These are phyloP conservation scores for Campylomormyrus tamandua DNA, from an alignment of 2,113 vertebrate species.

Conservation along the genomic window DNA sequence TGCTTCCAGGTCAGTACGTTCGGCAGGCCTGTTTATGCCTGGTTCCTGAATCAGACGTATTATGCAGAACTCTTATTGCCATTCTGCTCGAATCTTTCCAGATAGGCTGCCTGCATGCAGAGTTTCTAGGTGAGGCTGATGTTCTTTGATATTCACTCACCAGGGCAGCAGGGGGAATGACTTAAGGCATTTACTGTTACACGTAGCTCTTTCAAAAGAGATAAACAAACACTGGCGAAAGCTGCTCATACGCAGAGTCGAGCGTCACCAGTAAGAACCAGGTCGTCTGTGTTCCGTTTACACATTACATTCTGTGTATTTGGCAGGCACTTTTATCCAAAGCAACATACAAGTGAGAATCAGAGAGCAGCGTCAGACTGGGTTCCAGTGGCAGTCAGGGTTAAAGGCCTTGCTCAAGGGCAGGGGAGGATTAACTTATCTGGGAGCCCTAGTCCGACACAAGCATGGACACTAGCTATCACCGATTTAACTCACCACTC, in stretches of 20 bases:
- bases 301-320: neutral
- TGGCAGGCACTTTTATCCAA: neutral
- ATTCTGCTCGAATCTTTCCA: neutral
- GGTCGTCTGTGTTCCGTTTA: neutral
- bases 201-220: neutral
- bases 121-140: conserved; percentile 5
- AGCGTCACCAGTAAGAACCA: neutral
- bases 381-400: neutral
- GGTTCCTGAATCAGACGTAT: neutral
- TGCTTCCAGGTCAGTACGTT: neutral
- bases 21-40: neutral
- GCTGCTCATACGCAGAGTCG: neutral
- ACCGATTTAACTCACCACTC: neutral
- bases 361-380: neutral
- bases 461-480: neutral
- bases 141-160: neutral
- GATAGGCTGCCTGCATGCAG: neutral
- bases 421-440: neutral
- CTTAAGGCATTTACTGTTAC: neutral
- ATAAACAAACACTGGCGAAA: neutral
- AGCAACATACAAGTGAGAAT: neutral
- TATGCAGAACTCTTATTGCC: neutral
- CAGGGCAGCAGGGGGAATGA: neutral
- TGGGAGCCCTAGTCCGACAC: neutral
- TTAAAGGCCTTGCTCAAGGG: neutral